Percentiles rank a stretch among this genome's conserved stretches.
Evolutionary conservation across 53 echinoderm and acorn worm genomes (phyloP).

Genomic region (Crossaster papposus): DNA sequence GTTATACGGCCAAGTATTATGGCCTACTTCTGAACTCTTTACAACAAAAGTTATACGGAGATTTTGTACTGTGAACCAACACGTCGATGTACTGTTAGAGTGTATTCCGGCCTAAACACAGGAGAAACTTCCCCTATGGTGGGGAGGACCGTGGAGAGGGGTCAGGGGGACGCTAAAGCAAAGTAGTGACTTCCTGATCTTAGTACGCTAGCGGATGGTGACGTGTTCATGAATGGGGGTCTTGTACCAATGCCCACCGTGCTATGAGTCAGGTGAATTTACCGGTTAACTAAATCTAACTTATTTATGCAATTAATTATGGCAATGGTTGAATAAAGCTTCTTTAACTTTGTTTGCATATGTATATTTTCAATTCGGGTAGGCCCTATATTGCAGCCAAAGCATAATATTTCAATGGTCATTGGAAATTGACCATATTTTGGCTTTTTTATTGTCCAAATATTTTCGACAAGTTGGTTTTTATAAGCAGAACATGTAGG

Average conservation of each 20-base stretch:
- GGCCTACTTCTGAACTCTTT: not conserved
- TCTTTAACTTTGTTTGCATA: not conserved
- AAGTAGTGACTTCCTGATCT: constrained; percentile 41
- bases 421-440: too few relatives aligned
- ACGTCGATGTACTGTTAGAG: not conserved
- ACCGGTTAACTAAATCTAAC: not conserved
- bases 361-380: not conserved
- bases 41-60: too few relatives aligned
- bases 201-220: not conserved
- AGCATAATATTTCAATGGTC: too few relatives aligned
- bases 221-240: constrained; percentile 14
- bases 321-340: not conserved
- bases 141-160: too few relatives aligned
- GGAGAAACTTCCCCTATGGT: not conserved
- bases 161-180: not conserved
- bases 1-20: too few relatives aligned
- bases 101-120: not conserved
- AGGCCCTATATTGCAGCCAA: not conserved
- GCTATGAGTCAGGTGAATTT: not conserved
- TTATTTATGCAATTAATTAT: not conserved
- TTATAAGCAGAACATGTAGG: too few relatives aligned
- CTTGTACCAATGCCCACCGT: not conserved
- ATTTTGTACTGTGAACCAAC: not conserved
- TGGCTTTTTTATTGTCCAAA: too few relatives aligned
- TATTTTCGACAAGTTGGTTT: too few relatives aligned